Conservation (phyloP, 2,888 invertebrate species). For the Nesidiocoris tenuis region DNA sequence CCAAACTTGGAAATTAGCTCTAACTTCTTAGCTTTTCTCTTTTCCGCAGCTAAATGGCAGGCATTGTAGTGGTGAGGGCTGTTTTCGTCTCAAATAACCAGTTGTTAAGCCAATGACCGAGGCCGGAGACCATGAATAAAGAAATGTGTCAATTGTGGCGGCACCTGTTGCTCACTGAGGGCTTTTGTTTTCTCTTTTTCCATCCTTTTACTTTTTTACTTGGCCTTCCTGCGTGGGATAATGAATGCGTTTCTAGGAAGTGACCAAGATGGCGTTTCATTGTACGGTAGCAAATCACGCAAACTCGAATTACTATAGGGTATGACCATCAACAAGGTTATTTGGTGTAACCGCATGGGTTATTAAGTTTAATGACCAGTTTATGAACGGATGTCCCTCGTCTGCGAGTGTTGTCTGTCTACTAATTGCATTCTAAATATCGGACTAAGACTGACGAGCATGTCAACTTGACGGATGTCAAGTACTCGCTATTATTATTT, state of each 20-base stretch:
- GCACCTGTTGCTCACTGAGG: neutral
- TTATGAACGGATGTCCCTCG: no score
- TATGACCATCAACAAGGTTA: no score
- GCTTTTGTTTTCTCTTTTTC: neutral
- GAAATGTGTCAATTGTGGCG: conserved; percentile 19
- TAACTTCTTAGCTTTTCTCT: neutral
- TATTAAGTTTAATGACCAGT: no score
- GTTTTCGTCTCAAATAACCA: conserved; percentile 10
- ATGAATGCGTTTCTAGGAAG: conserved; percentile 6
- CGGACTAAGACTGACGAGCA: no score
- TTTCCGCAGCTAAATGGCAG: neutral
- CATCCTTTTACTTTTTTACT: neutral
- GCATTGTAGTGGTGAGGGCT: neutral
- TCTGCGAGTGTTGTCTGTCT: no score
- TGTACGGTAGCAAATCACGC: neutral
- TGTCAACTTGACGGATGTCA: no score
- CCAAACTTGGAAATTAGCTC: neutral
- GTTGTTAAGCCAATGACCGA: conserved; percentile 5
- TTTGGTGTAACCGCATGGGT: no score
- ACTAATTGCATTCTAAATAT: no score
- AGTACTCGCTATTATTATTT: no score
- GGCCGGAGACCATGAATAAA: conserved; percentile 10
- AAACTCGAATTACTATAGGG: no score
- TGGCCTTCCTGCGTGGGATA: neutral
- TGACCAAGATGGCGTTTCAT: neutral